Conservation (phyloP, 2,113 vertebrate genomes). For the pig (Sus scrofa) region DNA sequence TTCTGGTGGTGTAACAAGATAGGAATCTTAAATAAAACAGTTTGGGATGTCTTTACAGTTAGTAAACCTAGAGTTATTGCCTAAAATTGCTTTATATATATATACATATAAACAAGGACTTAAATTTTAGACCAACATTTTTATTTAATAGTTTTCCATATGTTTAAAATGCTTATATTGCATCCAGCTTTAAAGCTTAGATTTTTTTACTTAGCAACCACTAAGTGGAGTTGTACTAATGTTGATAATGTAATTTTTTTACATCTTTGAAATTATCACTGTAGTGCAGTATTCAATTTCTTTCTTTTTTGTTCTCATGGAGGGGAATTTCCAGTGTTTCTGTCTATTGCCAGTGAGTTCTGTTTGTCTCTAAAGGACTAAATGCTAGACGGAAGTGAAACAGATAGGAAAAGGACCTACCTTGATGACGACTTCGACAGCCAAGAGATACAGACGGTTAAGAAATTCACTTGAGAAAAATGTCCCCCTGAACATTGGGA, state of each 20-base stretch:
- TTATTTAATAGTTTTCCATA: conserved; percentile 48
- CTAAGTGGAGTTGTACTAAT: conserved; percentile 35
- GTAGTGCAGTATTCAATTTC: background rate
- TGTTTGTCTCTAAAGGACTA: background rate
- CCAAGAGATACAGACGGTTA: background rate
- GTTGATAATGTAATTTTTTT: background rate
- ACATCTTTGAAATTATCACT: background rate
- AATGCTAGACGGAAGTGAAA: background rate
- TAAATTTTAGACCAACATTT: conserved; percentile 37
- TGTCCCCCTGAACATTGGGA: background rate
- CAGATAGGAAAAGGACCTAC: background rate
- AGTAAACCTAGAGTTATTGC: background rate
- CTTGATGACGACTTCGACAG: background rate
- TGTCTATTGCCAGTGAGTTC: background rate
- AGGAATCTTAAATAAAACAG: conserved; percentile 29
- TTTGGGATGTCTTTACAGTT: background rate
- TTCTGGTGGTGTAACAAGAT: conserved; percentile 13
- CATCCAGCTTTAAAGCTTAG: background rate
- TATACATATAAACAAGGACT: background rate
- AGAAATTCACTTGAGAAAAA: background rate
- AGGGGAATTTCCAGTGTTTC: background rate
- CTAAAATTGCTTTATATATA: background rate
- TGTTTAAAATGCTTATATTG: conserved; percentile 8
- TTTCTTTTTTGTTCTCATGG: background rate
- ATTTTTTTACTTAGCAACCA: conserved; percentile 2